Evolutionary conservation across 37 sponge, comb jelly and placozoan species (phyloP).

Genomic region (Oscarella lobularis): DNA sequence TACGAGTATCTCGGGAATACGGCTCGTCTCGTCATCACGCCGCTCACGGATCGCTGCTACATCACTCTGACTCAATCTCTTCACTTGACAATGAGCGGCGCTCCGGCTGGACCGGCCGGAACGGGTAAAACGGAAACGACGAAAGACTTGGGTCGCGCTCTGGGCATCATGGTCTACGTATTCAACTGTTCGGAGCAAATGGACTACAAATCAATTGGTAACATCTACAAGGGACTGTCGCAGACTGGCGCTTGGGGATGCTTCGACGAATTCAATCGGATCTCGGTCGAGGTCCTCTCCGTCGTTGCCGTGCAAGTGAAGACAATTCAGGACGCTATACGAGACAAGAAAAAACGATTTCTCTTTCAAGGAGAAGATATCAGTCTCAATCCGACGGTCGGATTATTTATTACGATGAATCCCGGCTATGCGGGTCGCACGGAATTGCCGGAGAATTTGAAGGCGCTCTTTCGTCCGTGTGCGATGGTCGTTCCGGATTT

Average conservation of each 20-base stretch:
- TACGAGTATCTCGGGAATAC: slow-evolving; percentile 99
- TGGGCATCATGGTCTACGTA: slow-evolving; percentile 99
- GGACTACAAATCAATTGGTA: slow-evolving; percentile 99
- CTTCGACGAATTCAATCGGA: slow-evolving; percentile 98
- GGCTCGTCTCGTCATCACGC: slow-evolving; percentile 94
- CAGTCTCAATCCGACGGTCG: slow-evolving; percentile 68
- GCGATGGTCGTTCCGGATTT: slow-evolving; percentile 99
- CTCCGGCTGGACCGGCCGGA: slow-evolving; percentile 98
- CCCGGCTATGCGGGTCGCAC: slow-evolving; percentile 99
- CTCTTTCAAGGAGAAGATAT: slow-evolving; percentile 89
- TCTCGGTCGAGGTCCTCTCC: slow-evolving; percentile 94
- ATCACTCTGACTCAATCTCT: slow-evolving; percentile 98
- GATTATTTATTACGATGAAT: slow-evolving; percentile 99
- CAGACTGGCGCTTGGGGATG: slow-evolving; percentile 99
- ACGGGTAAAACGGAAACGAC: slow-evolving; percentile 99
- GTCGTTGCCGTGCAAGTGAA: slow-evolving; percentile 97
- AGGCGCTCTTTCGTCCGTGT: slow-evolving; percentile 97
- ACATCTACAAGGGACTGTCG: slow-evolving; percentile 93
- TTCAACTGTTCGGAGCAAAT: slow-evolving; percentile 99
- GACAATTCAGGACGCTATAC: slow-evolving; percentile 95
- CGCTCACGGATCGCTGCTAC: slow-evolving; percentile 98
- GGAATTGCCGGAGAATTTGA: slow-evolving; percentile 96
- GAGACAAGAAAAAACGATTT: slow-evolving; percentile 78
- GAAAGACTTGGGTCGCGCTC: slow-evolving; percentile 94
- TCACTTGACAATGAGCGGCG: slow-evolving; percentile 98